phyloP scores from a whole-genome alignment of 2,888 invertebrate genomes.

The Aspidapion aeneum region DNA sequence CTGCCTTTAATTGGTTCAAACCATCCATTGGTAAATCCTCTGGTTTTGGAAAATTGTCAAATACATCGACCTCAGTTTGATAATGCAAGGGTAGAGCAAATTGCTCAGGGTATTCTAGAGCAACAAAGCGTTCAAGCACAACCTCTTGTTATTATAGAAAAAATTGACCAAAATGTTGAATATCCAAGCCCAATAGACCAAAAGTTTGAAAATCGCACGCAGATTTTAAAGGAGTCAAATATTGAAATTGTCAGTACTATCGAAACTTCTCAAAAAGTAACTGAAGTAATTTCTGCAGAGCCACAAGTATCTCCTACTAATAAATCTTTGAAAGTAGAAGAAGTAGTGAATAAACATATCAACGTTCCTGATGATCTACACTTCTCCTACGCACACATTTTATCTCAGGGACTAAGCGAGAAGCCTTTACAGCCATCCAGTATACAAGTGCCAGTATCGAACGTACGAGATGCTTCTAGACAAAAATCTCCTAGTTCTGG shows the following conservation, averaged over 20 bases:
- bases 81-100: neutral
- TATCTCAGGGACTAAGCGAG: constrained; percentile 59
- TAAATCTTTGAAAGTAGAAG: too few relatives aligned
- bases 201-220: too few relatives aligned
- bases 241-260: too few relatives aligned
- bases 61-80: neutral
- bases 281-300: neutral
- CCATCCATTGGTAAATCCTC: constrained; percentile 48
- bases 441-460: constrained; percentile 33
- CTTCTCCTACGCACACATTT: constrained; percentile 68
- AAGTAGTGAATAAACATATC: too few relatives aligned
- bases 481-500: constrained; percentile 39
- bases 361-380: constrained; percentile 33
- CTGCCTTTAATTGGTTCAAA: constrained; percentile 51
- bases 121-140: too few relatives aligned
- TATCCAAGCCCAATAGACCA: too few relatives aligned
- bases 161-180: too few relatives aligned
- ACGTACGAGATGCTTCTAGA: constrained; percentile 37
- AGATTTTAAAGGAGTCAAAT: too few relatives aligned
- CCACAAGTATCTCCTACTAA: too few relatives aligned
- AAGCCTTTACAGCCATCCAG: constrained; percentile 57
- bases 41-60: neutral
- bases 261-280: neutral
- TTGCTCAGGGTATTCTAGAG: too few relatives aligned
- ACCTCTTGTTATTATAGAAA: too few relatives aligned